phyloP scores from a whole-genome alignment of 92 coral and sea anemone species.

The Palythoa heliodiscus region DNA sequence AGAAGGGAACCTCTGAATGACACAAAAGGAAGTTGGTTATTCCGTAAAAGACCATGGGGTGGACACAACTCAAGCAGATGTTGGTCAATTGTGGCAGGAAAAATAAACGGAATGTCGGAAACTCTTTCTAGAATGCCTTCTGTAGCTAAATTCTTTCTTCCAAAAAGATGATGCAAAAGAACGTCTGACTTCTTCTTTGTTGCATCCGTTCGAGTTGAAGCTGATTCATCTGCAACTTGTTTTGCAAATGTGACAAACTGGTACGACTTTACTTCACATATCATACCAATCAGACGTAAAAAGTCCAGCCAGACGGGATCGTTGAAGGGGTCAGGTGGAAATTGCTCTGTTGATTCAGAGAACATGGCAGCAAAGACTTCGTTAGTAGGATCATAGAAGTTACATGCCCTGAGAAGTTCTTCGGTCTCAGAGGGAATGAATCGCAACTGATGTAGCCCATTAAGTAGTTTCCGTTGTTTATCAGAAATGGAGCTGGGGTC shows the following conservation, averaged over 20 bases:
- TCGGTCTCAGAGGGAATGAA: conserved; percentile 47
- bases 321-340: conserved; percentile 67
- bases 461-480: conserved; percentile 2
- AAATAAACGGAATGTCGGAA: conserved; percentile 54
- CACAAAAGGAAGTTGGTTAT: conserved; percentile 44
- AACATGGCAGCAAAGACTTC: conserved; percentile 63
- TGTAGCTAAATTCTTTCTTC: neutral
- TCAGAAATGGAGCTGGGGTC: too few relatives aligned
- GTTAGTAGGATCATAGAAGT: conserved; percentile 60
- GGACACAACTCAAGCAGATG: conserved; percentile 34
- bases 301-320: conserved; percentile 49
- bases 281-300: conserved; percentile 56
- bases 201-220: neutral
- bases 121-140: conserved; percentile 38
- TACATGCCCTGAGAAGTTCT: conserved; percentile 39
- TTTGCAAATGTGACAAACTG: conserved; percentile 56
- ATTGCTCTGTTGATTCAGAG: conserved; percentile 30
- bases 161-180: conserved; percentile 50
- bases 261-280: conserved; percentile 36
- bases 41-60: conserved; percentile 41
- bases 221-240: conserved; percentile 57
- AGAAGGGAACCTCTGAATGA: conserved; percentile 61
- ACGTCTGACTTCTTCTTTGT: conserved; percentile 58
- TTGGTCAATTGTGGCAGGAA: conserved; percentile 28
- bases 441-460: neutral